Evolutionary conservation across 2,888 invertebrate species (phyloP), one percentile per base, ranked within the genome.

Genomic region (Noctua janthina): DNA sequence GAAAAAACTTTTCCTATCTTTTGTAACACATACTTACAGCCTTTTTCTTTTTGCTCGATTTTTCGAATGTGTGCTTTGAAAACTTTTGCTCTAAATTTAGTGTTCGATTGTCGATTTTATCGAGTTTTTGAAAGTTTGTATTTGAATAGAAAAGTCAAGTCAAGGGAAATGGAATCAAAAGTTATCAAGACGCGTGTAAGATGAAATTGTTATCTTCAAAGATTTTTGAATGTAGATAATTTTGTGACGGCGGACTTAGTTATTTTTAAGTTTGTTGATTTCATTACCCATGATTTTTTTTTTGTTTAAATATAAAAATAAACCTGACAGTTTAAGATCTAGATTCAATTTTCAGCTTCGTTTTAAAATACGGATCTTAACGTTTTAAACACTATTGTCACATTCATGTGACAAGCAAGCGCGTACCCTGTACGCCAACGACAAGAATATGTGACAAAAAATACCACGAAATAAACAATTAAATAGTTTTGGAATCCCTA

Each of bases 71-170:
- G 73, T 82, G 51, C 70, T 62, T 59, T 23, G 20, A 8, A 73
- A 86, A 84, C 20, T 79, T 79, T 76, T 20, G 59, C 69, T 80
- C 76, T 69, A 86, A 88, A 88, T 78, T 74, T 68, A 62, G 76
- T 56, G 76, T 10, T 23, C 75, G 70, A 84, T 81, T 79, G 76
- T 84, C 49, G 66, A 67, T 82, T 73, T 76, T 69, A 84, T 84
- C 62, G 79, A 87, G 79, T 84, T 83, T 78, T 59, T 15, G 23
- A 59, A 84, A 84, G 74, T 87, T 86, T 46, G 17, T 73, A 77
- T 75, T 35, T 62, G 87, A 86, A 87, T 79, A 43, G 59, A 56
- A 46, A 81, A 73, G 8, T 66, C 51, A 81, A 73, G 8, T 62
- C 51, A 3, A 35, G 73, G 69, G 71, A 74, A 74, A 74, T 78